phyloP scores from a whole-genome alignment of 2,888 invertebrate species.

The Mellilla xanthometata region DNA sequence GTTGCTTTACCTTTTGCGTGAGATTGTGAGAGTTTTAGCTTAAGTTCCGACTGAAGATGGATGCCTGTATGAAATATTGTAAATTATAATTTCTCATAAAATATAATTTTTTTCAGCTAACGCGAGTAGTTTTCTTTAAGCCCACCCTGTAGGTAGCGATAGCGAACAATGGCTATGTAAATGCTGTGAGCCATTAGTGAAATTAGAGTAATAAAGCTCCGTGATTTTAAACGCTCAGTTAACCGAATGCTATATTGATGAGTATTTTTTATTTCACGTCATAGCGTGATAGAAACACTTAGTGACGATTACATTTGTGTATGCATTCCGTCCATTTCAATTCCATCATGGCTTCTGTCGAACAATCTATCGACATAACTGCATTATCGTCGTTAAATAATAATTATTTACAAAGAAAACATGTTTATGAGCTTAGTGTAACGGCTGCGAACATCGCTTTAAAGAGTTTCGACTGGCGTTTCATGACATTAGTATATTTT shows the following conservation, averaged over 20 bases:
- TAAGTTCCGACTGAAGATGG: slow-evolving; percentile 83
- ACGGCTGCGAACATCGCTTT: slow-evolving; percentile 55
- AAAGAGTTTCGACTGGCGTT: slow-evolving; percentile 57
- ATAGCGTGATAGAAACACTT: not conserved
- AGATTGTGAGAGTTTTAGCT: slow-evolving; percentile 83
- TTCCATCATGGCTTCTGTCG: slow-evolving; percentile 13
- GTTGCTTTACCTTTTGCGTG: slow-evolving; percentile 84
- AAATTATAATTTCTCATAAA: slow-evolving; percentile 84
- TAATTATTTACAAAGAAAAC: slow-evolving; percentile 3
- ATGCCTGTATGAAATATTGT: slow-evolving; percentile 84
- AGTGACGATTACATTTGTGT: not conserved
- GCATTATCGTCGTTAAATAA: not conserved
- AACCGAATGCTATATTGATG: not conserved
- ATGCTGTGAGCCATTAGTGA: no score
- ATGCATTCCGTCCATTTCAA: slow-evolving; percentile 1
- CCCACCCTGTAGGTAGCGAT: not conserved
- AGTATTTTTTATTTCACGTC: not conserved
- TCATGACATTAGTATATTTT: slow-evolving; percentile 55
- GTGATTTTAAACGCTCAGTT: not conserved
- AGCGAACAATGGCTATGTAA: no score
- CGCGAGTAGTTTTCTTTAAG: slow-evolving; percentile 63
- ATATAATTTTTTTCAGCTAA: slow-evolving; percentile 84
- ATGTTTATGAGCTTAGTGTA: slow-evolving; percentile 40
- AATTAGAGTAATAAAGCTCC: not conserved
- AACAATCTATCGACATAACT: slow-evolving; percentile 19